Evolutionary conservation across 2,888 invertebrate genomes (phyloP), one percentile per base, ranked within the genome.

Genomic region (Proisotoma minuta): DNA sequence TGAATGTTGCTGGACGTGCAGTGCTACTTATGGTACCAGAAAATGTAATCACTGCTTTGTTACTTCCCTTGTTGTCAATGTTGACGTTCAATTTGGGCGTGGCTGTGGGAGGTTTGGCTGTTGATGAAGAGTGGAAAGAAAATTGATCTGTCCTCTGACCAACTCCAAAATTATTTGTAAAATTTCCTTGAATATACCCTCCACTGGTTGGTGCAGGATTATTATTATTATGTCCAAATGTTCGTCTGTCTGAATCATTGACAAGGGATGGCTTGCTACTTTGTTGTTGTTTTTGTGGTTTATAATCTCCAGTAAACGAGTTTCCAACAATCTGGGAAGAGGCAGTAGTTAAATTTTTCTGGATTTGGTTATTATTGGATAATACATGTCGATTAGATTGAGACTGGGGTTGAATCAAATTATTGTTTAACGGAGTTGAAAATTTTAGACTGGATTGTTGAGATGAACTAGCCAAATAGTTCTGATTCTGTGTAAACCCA

Each of bases 191-290:
- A 64, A 64, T 8, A 39, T 20, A 2, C 48, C 22, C 15, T 58
- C 24, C 22, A 34, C 22, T 8, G 58, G 64, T 43, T 57, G 50
- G 34, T 54, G 65, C 52, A 59, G 59, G n/a, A 62, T 59, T 1
- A 59, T 62, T 28, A 62, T 50, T 34, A 34, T 50, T 22, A 62
- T 43, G 43, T 5, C 18, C 15, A n/a, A 12, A 43, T 4, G 18
- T n/a, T 43, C 43, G 15, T 12, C 43, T 5, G 5, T 15, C 18
- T n/a, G 20, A 15, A 12, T 43, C 43, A n/a, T 43, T 43, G 5
- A 20, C 15, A 18, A n/a, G 53, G 23, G 20, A 2, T 34, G 29
- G 53, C n/a, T 51, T 12, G 2, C 28, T 12, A 10, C 4, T 3
- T 22, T 51, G 51, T 20, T 51, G 51, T 5, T 49, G 18, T 15